Conservation (phyloP, 2,797 vertebrate species). For the Melanotaenia boesemani region DNA sequence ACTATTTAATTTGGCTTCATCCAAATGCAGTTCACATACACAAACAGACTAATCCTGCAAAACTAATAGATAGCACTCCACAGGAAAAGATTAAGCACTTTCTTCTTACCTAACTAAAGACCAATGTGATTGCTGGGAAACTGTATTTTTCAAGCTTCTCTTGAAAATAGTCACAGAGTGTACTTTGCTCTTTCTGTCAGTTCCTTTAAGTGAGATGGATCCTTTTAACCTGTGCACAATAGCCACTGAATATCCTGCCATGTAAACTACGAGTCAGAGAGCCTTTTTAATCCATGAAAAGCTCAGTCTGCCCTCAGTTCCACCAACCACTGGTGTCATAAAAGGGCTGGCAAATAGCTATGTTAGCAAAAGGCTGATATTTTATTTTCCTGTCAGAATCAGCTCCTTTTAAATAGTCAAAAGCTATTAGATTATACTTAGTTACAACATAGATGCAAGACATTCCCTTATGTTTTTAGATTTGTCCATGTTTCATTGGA, state of each 20-base stretch:
- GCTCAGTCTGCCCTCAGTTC: constrained; percentile 26
- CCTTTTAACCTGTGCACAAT: constrained; percentile 3
- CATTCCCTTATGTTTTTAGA: not conserved
- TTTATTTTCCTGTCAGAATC: not conserved
- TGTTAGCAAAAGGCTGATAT: constrained; percentile 1
- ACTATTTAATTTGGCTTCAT: constrained; percentile 28
- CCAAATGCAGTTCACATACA: constrained; percentile 52
- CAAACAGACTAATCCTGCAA: constrained; percentile 47
- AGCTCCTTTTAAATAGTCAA: not conserved
- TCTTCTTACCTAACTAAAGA: not conserved
- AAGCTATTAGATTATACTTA: not conserved
- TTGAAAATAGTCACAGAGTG: constrained; percentile 18
- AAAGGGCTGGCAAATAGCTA: constrained; percentile 13
- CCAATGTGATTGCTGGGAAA: constrained; percentile 1
- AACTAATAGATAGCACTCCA: constrained; percentile 53
- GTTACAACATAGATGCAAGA: not conserved
- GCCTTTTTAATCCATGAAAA: constrained; percentile 40
- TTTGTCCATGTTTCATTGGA: not conserved
- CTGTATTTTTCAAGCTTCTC: constrained; percentile 2
- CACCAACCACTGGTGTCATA: not conserved
- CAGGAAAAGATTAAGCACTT: constrained; percentile 42
- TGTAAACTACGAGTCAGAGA: constrained; percentile 25
- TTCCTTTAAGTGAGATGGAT: constrained; percentile 20
- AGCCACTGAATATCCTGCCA: constrained; percentile 15
- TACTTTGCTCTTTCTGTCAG: constrained; percentile 10